Evolutionary conservation across 2,113 vertebrate genomes (phyloP).

Genomic region (Pipa parva): DNA sequence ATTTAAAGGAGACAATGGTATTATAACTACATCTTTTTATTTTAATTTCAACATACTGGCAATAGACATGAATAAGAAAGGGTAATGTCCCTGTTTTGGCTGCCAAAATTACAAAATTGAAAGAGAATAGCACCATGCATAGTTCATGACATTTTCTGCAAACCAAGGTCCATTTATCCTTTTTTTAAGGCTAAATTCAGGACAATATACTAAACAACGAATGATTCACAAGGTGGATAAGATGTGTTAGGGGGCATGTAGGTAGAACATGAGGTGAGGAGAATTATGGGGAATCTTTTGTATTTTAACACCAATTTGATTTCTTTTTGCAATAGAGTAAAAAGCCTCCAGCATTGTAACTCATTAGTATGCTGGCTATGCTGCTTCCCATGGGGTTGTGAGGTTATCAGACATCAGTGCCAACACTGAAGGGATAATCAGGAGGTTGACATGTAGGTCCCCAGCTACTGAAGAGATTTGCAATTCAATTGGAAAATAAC

Average conservation of each 20-base stretch:
- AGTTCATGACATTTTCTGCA: too few species aligned
- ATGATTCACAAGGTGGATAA: too few species aligned
- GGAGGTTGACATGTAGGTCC: not conserved
- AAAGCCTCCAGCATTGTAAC: not conserved
- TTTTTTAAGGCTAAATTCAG: not conserved
- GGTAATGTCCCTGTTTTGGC: too few species aligned
- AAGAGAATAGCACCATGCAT: too few species aligned
- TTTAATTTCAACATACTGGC: too few species aligned
- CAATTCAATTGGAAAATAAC: slow-evolving; percentile 9
- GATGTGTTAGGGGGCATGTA: not conserved
- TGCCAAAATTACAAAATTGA: too few species aligned
- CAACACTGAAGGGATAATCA: slow-evolving; percentile 14
- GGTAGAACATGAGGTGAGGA: not conserved
- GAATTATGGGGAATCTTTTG: not conserved
- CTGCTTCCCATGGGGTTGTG: slow-evolving; percentile 3
- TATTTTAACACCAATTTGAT: slow-evolving; percentile 26
- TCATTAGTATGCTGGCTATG: slow-evolving; percentile 9
- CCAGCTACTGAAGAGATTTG: slow-evolving; percentile 16
- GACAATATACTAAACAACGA: not conserved
- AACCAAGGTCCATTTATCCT: too few species aligned
- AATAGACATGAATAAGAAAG: too few species aligned
- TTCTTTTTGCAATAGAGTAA: slow-evolving; percentile 4
- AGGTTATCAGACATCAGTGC: slow-evolving; percentile 18
- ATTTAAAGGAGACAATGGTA: too few species aligned
- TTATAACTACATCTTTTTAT: too few species aligned